These are phyloP conservation scores for Siniperca undulata DNA, from an alignment of 2,797 vertebrate species.

Conservation along the genomic window DNA sequence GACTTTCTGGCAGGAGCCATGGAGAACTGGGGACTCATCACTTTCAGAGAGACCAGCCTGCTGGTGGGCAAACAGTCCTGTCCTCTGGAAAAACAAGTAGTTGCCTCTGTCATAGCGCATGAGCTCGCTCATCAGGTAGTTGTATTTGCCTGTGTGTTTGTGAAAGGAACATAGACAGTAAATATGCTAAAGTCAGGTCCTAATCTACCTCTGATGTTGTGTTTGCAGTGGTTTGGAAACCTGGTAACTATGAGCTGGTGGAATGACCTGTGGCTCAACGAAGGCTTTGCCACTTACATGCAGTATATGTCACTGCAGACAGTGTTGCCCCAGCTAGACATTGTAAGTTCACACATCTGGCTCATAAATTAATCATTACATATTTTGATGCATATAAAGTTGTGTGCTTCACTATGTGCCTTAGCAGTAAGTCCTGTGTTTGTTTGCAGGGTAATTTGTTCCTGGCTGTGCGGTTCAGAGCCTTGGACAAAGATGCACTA, in stretches of 20 bases:
- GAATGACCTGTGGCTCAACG: slow-evolving; percentile 98
- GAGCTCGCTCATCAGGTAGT: slow-evolving; percentile 97
- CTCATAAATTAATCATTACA: neutral
- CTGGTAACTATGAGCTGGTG: slow-evolving; percentile 98
- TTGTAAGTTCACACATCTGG: slow-evolving; percentile 84
- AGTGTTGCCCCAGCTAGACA: slow-evolving; percentile 86
- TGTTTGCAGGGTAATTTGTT: slow-evolving; percentile 91
- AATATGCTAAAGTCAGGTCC: neutral
- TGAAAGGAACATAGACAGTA: neutral
- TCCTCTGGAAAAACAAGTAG: slow-evolving; percentile 89
- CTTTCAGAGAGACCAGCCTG: slow-evolving; percentile 91
- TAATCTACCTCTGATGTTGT: slow-evolving; percentile 43
- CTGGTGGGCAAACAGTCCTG: slow-evolving; percentile 89
- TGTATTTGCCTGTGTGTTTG: slow-evolving; percentile 13
- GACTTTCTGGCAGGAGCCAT: slow-evolving; percentile 95
- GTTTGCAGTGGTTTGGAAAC: slow-evolving; percentile 96
- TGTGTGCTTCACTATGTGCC: neutral
- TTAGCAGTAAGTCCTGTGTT: slow-evolving; percentile 9
- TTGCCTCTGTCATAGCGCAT: slow-evolving; percentile 93
- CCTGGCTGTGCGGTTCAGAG: slow-evolving; percentile 89
- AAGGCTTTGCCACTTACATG: slow-evolving; percentile 98
- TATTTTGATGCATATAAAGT: neutral
- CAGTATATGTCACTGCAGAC: slow-evolving; percentile 90
- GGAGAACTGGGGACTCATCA: slow-evolving; percentile 99
- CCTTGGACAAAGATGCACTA: slow-evolving; percentile 91